Base-by-base conservation (phyloP, 2,888 invertebrate species). In the Caenorhabditis uteleia region DNA sequence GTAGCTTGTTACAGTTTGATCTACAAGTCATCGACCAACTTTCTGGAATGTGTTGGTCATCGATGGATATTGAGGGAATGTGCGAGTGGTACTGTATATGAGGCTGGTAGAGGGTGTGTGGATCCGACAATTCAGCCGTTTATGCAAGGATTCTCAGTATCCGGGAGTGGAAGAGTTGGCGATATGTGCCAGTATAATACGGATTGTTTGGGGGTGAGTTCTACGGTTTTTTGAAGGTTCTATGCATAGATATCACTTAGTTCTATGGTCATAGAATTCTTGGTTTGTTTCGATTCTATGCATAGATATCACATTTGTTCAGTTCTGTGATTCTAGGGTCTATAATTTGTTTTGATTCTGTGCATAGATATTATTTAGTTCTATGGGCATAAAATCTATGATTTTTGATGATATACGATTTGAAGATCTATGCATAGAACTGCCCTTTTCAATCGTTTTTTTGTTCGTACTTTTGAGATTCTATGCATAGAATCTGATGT, bases 151-250 rank as follows among this genome's bases (percentile, higher is more conserved):
- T 57, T 71, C 31, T 66, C 73, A n/a, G 76, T 75, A 4, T 71
- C 75, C 43, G 74, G 74, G 29, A 62, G 62, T 43, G 75, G 75
- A 36, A 47, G 73, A 34, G 74, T 75, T 23, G 77, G 75, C 4
- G 74, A 74, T 29, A 56, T 69, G 8, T 76, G 76, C 42, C 67
- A 67, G 25, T 76, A 70, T 56, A 76, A 76, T 42, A 76, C 76
- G 0, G 77, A 77, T 42, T 77, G 77, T 44, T 40, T 74, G 25
- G 61, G 61, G 12, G 74, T 73, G 40, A 61, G 67, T 48, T 36
- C 18, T 39, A 45, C n/a, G 8, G n/a, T 7, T 12, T 34, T n/a
- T n/a, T n/a, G 20, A 23, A 10, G 20, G 10, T 31, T 29, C 16
- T 27, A 33, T 23, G 16, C n/a, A n/a, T n/a, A n/a, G n/a, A n/a